These are phyloP conservation scores for Muscicapa striata DNA, from an alignment of 2,797 vertebrate genomes.

Conservation along the genomic window DNA sequence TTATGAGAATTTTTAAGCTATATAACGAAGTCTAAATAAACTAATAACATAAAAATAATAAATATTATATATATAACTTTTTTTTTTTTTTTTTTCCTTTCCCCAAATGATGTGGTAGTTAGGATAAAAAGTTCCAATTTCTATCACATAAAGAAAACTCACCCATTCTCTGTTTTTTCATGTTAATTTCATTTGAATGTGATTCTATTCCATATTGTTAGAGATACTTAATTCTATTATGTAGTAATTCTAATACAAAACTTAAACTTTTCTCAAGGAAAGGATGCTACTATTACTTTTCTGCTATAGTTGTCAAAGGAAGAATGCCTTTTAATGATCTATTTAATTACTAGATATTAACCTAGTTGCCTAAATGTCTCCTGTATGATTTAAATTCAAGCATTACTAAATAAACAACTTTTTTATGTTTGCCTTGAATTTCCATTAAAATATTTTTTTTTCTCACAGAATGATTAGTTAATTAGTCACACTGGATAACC, in stretches of 20 bases:
- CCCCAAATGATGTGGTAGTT: fast-evolving
- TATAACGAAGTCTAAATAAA: neutral
- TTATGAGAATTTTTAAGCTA: neutral
- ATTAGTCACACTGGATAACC: neutral
- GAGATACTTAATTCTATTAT: too few relatives aligned
- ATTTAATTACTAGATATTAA: neutral
- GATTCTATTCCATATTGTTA: neutral
- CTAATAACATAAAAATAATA: neutral
- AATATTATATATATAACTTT: fast-evolving
- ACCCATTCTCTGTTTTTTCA: neutral
- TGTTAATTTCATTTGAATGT: neutral
- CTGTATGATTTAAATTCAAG: neutral
- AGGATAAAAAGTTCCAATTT: neutral
- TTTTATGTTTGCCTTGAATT: neutral
- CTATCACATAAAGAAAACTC: neutral
- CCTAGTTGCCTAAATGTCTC: neutral
- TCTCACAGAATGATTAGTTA: neutral
- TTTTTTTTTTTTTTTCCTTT: neutral
- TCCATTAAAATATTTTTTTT: neutral
- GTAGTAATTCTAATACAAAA: too few relatives aligned
- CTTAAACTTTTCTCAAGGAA: neutral
- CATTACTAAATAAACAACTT: neutral
- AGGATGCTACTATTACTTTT: neutral
- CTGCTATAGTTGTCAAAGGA: neutral
- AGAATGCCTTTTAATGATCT: neutral